These are phyloP conservation scores for Holothuria scabra DNA, from an alignment of 53 echinoderm and acorn worm genomes.

Conservation along the genomic window DNA sequence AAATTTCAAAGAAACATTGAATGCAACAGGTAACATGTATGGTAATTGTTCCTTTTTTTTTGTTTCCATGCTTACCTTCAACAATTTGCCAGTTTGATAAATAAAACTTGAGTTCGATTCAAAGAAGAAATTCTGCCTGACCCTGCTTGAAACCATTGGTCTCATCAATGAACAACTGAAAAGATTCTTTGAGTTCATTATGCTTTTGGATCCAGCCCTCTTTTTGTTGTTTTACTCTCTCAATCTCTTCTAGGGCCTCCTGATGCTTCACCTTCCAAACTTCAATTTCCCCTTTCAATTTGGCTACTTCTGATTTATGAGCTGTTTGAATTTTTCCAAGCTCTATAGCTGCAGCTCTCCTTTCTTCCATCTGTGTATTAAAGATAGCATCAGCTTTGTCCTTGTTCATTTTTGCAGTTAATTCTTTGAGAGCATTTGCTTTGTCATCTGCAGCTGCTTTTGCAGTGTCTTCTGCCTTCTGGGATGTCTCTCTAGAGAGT, in stretches of 20 bases:
- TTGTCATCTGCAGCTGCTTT: conserved; percentile 60
- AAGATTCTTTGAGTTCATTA: conserved; percentile 71
- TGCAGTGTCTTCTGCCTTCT: conserved; percentile 69
- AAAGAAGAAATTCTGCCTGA: conserved; percentile 82
- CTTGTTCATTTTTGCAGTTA: conserved; percentile 62
- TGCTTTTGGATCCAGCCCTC: conserved; percentile 73
- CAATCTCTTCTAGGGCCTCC: conserved; percentile 67
- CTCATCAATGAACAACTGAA: conserved; percentile 89
- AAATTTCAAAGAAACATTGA: too few species aligned
- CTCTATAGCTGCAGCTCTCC: conserved; percentile 75
- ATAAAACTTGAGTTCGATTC: neutral
- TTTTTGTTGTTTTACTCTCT: conserved; percentile 71
- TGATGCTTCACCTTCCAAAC: conserved; percentile 66
- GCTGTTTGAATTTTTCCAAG: conserved; percentile 67
- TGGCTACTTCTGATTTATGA: conserved; percentile 68
- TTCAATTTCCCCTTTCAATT: conserved; percentile 63
- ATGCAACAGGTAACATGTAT: too few species aligned
- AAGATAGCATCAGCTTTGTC: conserved; percentile 72
- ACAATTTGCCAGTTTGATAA: too few species aligned
- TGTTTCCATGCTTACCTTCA: too few species aligned
- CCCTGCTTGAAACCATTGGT: conserved; percentile 83
- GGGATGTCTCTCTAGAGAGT: conserved; percentile 67
- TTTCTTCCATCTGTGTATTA: conserved; percentile 70
- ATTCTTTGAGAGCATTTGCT: conserved; percentile 59
- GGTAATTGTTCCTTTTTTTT: too few species aligned